Evolutionary conservation across 2,797 vertebrate genomes (phyloP), one percentile per base, ranked within the genome.

Genomic region (Orestias chungarensis): DNA sequence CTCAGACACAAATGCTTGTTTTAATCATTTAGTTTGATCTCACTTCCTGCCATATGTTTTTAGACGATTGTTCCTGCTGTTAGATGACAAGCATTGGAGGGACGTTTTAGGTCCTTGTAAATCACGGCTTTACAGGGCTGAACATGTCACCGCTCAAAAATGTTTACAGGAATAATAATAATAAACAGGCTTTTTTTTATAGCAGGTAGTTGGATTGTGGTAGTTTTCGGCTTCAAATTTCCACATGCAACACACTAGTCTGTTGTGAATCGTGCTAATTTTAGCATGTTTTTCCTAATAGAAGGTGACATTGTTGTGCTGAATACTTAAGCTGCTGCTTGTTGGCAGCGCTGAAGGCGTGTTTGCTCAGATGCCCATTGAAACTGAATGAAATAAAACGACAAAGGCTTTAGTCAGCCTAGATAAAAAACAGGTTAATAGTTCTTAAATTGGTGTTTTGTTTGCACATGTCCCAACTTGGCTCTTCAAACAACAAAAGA

Each of bases 261-360:
- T 31, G 3, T 64, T 81, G n/a, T n/a, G 74, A 69, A 49, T 35
- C 14, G 50, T 67, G 71, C 57, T 82, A 70, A 71, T 79, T 89
- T 74, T 87, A 75, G 62, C 81, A 77, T 64, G 5, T 69, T 82
- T 84, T 85, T 82, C 54, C 74, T 78, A 86, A 86, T 86, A 73
- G 62, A 78, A 75, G 44, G 64, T 83, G 70, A 74, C 87, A 82
- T 55, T 46, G 57, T 73, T 79, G 49, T 81, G 74, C 57, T 70
- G 78, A 82, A 82, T 23, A 77, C 62, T 71, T 82, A 52, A 85
- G 64, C 38, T 82, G 75, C 57, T 55, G 73, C 49, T 47, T 61
- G 52, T 67, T 73, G 18, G 66, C 66, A 52, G 73, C 69, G 61
- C 47, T 35, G 27, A 69, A 54, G 49, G 25, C 23, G 5, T 52